These are phyloP conservation scores for Ischnura elegans DNA, from an alignment of 2,888 invertebrate genomes.

Conservation along the genomic window DNA sequence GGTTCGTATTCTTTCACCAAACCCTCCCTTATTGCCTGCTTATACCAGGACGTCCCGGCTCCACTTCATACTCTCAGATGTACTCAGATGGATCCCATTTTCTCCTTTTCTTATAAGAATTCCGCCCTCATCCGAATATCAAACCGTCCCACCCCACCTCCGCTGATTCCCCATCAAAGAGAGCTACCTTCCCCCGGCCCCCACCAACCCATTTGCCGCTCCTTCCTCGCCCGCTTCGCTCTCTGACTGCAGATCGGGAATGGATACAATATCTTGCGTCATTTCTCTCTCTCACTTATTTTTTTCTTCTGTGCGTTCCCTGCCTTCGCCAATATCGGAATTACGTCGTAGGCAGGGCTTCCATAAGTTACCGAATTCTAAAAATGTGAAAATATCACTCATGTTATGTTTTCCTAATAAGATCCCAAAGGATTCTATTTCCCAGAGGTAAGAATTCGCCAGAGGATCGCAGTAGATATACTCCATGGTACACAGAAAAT, in stretches of 20 bases:
- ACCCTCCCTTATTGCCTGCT: constrained; percentile 19
- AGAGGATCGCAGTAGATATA: too few species aligned
- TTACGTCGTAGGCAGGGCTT: background rate
- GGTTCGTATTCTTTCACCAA: background rate
- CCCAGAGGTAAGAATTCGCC: too few species aligned
- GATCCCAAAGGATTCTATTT: too few species aligned
- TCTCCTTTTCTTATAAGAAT: constrained; percentile 54
- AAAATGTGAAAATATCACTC: too few species aligned
- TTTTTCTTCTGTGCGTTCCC: background rate
- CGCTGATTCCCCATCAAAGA: constrained; percentile 12
- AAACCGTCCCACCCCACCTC: background rate
- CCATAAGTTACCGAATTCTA: too few species aligned
- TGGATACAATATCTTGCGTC: background rate
- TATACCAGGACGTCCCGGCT: constrained; percentile 39
- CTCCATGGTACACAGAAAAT: too few species aligned
- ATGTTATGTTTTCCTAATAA: too few species aligned
- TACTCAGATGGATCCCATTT: constrained; percentile 44
- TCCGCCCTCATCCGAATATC: constrained; percentile 63
- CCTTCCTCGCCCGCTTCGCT: background rate
- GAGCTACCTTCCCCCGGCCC: background rate
- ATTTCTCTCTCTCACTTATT: background rate
- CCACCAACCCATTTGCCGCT: background rate
- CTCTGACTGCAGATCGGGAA: background rate
- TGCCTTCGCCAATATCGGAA: background rate
- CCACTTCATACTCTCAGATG: constrained; percentile 22